Evolutionary conservation across 37 sponge, comb jelly and placozoan genomes (phyloP), one percentile per base, ranked within the genome.

Genomic region (Ephydatia muelleri): DNA sequence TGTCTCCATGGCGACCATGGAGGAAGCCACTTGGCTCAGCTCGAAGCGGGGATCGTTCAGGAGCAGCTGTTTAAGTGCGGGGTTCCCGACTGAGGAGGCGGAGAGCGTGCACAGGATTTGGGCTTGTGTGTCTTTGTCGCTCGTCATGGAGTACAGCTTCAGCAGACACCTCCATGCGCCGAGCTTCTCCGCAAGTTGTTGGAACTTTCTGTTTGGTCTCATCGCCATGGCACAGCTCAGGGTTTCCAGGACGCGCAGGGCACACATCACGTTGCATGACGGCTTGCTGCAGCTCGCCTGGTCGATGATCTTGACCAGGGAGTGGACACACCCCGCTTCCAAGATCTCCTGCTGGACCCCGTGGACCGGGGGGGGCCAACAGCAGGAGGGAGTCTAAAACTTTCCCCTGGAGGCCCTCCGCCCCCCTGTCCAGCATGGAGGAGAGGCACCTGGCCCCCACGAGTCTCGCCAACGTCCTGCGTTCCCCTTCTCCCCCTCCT

Each of bases 61-160:
- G 65, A 79, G 78, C 0, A 16, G n/a, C 40, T 28, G 25, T 33
- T 85, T 78, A 16, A 76, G 49, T 0, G 39, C 48, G 22, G 49
- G 38, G 33, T 57, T 67, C 23, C 79, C 72, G 2, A 72, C 70
- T 71, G 86, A 76, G 28, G 33, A 26, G 31, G 86, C 86, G 0
- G 71, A 38, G 4, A 85, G 79, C 2, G 86, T 78, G 35, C 79
- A 78, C 13, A 69, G 57, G 28, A 72, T 33, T 27, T 85, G 86
- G 16, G 78, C 39, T 25, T 31, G 65, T 32, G 43, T 27, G 0
- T 0, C 25, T 19, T 35, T 23, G 8, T 70, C 28, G 12, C 8
- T 1, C 5, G 49, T 36, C 38, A 25, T 0, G 34, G 49, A 57
- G 49, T 49, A 79, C n/a, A 84, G 26, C 33, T 65, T 70, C 8